Percentiles rank a stretch among this genome's conserved stretches.
These are phyloP conservation scores for Crocuta crocuta DNA, from an alignment of 2,113 vertebrate genomes.

Conservation along the genomic window DNA sequence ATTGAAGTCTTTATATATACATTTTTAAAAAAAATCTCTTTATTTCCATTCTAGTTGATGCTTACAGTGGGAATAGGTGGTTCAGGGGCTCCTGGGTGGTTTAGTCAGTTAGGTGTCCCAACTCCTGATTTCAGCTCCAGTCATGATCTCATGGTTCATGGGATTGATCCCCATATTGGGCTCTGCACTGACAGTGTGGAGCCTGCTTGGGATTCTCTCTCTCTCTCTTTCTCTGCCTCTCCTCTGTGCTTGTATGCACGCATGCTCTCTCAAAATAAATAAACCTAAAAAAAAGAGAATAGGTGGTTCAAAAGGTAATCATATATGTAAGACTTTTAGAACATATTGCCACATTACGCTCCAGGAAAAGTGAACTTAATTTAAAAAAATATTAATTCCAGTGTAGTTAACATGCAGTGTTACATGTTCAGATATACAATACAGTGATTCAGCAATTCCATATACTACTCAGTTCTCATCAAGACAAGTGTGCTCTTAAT, in stretches of 20 bases:
- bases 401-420: neutral
- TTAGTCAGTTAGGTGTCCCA: no score
- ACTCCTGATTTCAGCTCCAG: no score
- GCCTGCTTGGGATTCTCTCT: no score
- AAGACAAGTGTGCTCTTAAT: neutral
- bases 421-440: neutral
- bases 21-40: neutral
- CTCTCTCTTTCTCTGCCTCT: no score
- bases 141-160: no score
- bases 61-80: neutral
- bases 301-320: neutral
- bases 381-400: neutral
- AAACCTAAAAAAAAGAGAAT: no score
- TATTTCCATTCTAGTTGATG: slow-evolving; percentile 4
- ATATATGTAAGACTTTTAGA: slow-evolving; percentile 27
- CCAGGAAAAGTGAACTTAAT: neutral
- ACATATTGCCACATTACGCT: neutral
- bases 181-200: no score
- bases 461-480: neutral
- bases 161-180: no score
- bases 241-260: no score
- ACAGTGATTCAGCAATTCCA: neutral
- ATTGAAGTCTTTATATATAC: slow-evolving; percentile 13
- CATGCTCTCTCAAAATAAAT: no score
- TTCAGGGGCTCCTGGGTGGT: neutral